Percentiles rank a stretch among this genome's conserved stretches.
phyloP scores from a whole-genome alignment of 2,888 invertebrate genomes.

The Empis stercorea region DNA sequence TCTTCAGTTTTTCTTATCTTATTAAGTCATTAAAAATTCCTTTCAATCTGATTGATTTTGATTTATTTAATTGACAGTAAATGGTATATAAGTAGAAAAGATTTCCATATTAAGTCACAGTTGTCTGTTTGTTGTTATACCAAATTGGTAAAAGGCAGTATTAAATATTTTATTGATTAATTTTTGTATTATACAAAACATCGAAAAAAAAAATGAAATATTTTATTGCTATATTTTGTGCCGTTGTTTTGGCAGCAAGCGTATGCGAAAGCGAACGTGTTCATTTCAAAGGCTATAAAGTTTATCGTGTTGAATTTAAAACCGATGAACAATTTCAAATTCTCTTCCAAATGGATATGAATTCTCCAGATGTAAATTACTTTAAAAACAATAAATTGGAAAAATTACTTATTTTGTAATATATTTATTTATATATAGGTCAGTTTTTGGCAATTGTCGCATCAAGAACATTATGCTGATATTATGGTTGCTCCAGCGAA shows the following conservation, averaged over 20 bases:
- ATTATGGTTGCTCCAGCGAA: background rate
- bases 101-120: too few species aligned
- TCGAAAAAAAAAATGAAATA: background rate
- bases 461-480: background rate
- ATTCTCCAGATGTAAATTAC: background rate
- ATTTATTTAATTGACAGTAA: too few species aligned
- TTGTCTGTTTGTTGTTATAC: too few species aligned
- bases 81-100: too few species aligned
- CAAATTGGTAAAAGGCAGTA: too few species aligned
- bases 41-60: too few species aligned
- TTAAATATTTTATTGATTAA: too few species aligned
- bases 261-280: background rate
- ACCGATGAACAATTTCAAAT: slow-evolving; percentile 1
- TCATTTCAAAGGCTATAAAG: background rate
- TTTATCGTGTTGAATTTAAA: background rate
- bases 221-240: background rate
- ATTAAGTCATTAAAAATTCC: too few species aligned
- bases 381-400: too few species aligned
- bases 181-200: background rate
- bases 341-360: background rate
- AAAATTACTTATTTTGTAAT: too few species aligned
- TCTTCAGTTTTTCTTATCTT: too few species aligned
- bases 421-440: background rate
- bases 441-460: background rate
- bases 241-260: background rate